Conservation (phyloP, 2,113 vertebrate genomes). For the Paradoxurus hermaphroditus region DNA sequence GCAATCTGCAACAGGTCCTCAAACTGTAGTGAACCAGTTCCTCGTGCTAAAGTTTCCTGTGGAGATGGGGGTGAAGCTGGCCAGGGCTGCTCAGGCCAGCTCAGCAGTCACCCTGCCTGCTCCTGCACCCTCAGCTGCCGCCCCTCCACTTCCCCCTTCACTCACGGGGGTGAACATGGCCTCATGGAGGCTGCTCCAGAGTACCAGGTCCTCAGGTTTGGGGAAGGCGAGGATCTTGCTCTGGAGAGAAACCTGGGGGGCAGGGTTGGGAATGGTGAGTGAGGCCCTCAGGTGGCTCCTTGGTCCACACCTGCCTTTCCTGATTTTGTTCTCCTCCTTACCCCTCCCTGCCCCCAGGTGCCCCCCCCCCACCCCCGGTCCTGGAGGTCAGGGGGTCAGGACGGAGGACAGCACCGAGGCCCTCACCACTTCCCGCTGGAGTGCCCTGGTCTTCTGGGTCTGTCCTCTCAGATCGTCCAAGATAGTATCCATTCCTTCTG, state of each 20-base stretch:
- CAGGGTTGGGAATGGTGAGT: not conserved
- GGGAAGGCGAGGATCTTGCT: slow-evolving; percentile 28
- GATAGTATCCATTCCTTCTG: not conserved
- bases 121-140: not conserved
- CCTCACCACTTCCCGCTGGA: slow-evolving; percentile 65
- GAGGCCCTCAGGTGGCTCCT: not conserved
- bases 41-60: not conserved
- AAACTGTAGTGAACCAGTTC: rapidly evolving
- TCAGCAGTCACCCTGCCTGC: not conserved
- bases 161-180: slow-evolving; percentile 61
- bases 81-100: not conserved
- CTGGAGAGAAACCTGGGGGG: not conserved
- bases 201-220: not conserved
- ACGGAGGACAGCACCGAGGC: not conserved
- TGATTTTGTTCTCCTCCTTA: not conserved
- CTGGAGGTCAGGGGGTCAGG: not conserved
- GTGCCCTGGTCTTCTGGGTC: not conserved
- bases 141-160: not conserved
- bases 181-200: slow-evolving; percentile 44
- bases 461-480: slow-evolving; percentile 35
- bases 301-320: not conserved
- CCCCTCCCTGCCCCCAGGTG: not conserved
- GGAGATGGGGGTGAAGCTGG: not conserved
- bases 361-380: not conserved
- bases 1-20: not conserved